Base-by-base conservation (phyloP, 2,113 vertebrate species). In the Mystacornis crossleyi region DNA sequence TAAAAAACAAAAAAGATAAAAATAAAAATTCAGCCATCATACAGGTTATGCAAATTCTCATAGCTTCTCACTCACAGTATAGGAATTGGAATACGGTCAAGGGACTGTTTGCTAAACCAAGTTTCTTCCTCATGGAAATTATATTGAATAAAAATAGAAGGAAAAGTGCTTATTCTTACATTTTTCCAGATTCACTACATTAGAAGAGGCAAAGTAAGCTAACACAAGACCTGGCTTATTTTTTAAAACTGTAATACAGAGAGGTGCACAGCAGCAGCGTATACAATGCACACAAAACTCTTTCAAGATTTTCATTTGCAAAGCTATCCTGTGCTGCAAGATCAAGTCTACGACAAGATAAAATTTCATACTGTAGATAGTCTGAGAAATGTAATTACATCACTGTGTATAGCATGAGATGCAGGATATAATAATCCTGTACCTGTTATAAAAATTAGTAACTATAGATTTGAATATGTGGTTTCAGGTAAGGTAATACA, bases 21-120 rank as follows among this genome's bases (percentile, higher is more conserved):
- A 24, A 50, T 28, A 57, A 54, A 71, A 23, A 66, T 14, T n/a
- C 24, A 55, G 24, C 28, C 15, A 47, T 45, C 57, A 81, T 53
- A 66, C 0, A 0, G 5, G 21, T 66, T 80, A 78, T 29, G 12
- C 34, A 86, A 61, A 69, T 89, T 45, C 28, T 60, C 0, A 0
- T 54, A 64, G 50, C 21, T 70, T 89, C 50, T 77, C 31, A 23
- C 28, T 72, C 4, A 6, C 45, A 58, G 25, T 4, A 0, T 48
- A 54, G 81, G 48, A 89, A 84, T 24, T 66, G 16, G n/a, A 58
- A 60, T 51, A 50, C 5, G 34, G 45, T 69, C 25, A 72, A 72
- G 73, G n/a, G 15, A 64, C 38, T 43, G 3, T 87, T 84, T 87
- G 65, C 42, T 89, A 77, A 79, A 77, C 18, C 4, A 69, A 18